Base-by-base conservation (phyloP, 2,797 vertebrate species). In the Cyclopterus lumpus region DNA sequence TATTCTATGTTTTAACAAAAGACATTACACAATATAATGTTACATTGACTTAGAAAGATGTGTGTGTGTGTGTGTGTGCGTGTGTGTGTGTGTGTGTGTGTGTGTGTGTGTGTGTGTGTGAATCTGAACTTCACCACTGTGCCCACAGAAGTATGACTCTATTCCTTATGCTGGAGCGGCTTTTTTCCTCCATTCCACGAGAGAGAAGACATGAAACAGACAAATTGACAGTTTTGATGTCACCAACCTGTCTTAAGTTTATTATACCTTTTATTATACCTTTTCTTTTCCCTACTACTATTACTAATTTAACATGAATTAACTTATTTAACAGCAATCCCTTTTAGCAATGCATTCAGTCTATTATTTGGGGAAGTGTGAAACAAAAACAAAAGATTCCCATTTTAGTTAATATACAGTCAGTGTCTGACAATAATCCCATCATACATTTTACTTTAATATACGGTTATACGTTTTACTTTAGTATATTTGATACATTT, bases 121-220 rank as follows among this genome's bases (percentile, higher is more conserved):
- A 59, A 66, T 71, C 22, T 46, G 12, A 80, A 77, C 76, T 76
- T 70, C 55, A 61, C 12, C 53, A 62, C 73, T 66, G 20, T 70
- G 66, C 40, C 38, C 46, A 48, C 49, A 38, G 60, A 77, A 65
- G 49, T 61, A 58, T 70, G 72, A 61, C 53, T 55, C n/a, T 28
- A 40, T 68, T 26, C 46, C 24, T 76, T 70, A 60, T 54, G 68
- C 60, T 74, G 77, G 16, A 68, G 73, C 48, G 73, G 54, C 42
- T n/a, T 67, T 42, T 55, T 73, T 42, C 10, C 40, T 40, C 30
- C 24, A 24, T 32, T 8, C 44, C 5, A 63, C 67, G 65, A 40
- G 15, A 55, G 24, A 74, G n/a, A 51, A 6, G 32, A 12, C 46
- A 66, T 18, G 46, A 66, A 65, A n/a, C 14, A 77, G 42, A 63